These are phyloP conservation scores for Colinus virginianus DNA, from an alignment of 2,113 vertebrate species.

Conservation along the genomic window DNA sequence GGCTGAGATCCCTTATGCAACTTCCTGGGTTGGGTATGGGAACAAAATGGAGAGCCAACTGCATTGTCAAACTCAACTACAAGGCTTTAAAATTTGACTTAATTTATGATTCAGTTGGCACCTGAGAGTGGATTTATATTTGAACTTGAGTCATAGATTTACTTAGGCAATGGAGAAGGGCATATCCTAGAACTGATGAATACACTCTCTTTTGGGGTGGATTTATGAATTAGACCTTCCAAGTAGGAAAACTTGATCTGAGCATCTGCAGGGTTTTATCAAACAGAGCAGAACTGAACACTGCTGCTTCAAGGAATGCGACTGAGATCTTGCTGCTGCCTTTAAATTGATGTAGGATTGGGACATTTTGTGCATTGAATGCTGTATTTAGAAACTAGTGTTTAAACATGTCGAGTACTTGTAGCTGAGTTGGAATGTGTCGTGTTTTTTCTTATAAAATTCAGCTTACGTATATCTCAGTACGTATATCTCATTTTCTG, in stretches of 20 bases:
- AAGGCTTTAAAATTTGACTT: background rate
- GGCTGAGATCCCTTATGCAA: background rate
- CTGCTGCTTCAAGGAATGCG: background rate
- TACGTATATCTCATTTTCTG: accelerated
- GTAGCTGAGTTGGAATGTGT: background rate
- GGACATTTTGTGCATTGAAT: background rate
- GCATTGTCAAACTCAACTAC: background rate
- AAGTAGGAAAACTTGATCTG: background rate
- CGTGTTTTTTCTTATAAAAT: background rate
- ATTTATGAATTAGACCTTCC: background rate
- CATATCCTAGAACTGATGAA: background rate
- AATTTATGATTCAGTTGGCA: background rate
- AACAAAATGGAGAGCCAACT: background rate
- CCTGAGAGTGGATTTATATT: background rate
- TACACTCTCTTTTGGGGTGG: background rate
- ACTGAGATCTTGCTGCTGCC: background rate
- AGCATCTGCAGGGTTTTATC: background rate
- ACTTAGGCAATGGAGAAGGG: background rate
- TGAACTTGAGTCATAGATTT: background rate
- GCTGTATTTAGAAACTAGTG: background rate
- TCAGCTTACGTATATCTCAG: background rate
- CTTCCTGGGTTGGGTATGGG: background rate
- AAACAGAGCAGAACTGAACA: background rate
- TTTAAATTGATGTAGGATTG: background rate
- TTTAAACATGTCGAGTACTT: background rate